Conservation (phyloP, 2,797 vertebrate genomes). For the Trachurus trachurus region DNA sequence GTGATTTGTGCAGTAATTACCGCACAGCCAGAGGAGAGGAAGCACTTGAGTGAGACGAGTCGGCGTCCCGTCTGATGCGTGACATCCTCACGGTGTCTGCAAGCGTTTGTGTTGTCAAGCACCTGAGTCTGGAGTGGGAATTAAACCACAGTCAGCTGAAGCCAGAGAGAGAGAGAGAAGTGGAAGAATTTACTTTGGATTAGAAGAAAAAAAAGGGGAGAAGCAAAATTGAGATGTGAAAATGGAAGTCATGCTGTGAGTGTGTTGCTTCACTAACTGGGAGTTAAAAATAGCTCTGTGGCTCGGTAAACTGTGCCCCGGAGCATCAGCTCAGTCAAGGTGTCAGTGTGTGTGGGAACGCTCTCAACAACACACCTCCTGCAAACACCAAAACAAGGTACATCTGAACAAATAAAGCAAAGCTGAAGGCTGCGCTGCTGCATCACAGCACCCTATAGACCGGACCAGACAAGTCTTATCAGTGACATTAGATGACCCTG, state of each 20-base stretch:
- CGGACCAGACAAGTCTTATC: too few relatives aligned
- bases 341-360: conserved; percentile 12
- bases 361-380: conserved; percentile 21
- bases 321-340: conserved; percentile 20
- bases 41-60: conserved; percentile 63
- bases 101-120: not conserved
- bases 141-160: conserved; percentile 2
- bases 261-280: conserved; percentile 29
- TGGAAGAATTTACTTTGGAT: conserved; percentile 5
- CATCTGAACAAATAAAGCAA: not conserved
- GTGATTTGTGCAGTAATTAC: conserved; percentile 81
- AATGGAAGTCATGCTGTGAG: conserved; percentile 36
- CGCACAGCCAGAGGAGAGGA: conserved; percentile 62
- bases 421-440: too few relatives aligned
- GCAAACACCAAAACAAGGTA: conserved; percentile 12
- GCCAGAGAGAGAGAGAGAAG: too few relatives aligned
- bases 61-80: conserved; percentile 56
- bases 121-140: conserved; percentile 23
- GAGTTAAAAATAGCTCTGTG: conserved; percentile 38
- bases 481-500: not conserved
- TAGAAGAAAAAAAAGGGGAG: not conserved
- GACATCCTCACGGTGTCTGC: conserved; percentile 51
- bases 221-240: conserved; percentile 2
- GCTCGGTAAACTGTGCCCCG: conserved; percentile 22
- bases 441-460: too few relatives aligned